Evolutionary conservation across 1,140 invertebrate genomes (phyloP), one percentile per base, ranked within the genome.

Genomic region (Macrocentrus cingulum): DNA sequence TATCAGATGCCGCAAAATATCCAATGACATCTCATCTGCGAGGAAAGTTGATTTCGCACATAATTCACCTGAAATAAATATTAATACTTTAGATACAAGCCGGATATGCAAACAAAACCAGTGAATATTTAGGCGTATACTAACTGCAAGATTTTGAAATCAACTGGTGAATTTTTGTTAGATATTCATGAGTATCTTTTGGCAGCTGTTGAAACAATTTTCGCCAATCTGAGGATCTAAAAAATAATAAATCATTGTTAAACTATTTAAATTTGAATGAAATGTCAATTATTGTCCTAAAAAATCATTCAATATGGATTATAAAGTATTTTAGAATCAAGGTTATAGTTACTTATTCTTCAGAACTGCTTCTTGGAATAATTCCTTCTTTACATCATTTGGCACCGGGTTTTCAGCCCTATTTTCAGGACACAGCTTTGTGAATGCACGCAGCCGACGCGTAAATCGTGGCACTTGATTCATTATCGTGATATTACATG

Each of bases 121-220:
- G 6, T 15, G 18, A 49, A 49, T 25, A 16, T 2, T 16, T 16
- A 23, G 23, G 34, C 16, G 22, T 23, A 20, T 29, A 37, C 29
- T 16, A 48, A 56, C 54, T 56, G 54, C 45, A 56, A 18, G 13
- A 49, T 16, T 15, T 56, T 9, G 15, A 4, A 3, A 56, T 45
- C 13, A 56, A 11, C 8, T 49, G 54, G 41, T 56, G 54, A 22
- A 56, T 36, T n/a, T 56, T 46, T 18, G 34, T 16, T 22, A 56
- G 18, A 37, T 13, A 22, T 23, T 5, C 5, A 16, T 56, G 54
- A 4, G 46, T 7, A 20, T 39, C 18, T 7, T 37, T 16, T 2
- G 54, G 54, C 7, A 56, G 18, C 9, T 20, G 9, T 16, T 37
- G 29, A 8, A 20, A 49, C 5, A 56, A 13, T 37, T 48, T 23